Evolutionary conservation across 2,113 vertebrate genomes (phyloP).

Genomic region (Cyprinus carpio): DNA sequence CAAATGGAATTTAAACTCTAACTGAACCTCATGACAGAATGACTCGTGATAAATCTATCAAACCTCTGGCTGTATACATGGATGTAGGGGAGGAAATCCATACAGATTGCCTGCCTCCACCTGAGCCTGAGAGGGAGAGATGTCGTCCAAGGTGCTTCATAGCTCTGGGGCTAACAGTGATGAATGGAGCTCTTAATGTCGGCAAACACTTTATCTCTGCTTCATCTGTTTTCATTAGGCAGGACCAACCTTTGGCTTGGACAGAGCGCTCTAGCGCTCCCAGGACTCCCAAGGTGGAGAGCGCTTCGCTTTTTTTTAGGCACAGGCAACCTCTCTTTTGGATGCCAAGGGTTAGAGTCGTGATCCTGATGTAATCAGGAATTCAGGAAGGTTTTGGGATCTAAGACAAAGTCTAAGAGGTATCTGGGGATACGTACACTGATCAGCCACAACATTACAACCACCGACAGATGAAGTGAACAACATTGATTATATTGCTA

Average conservation of each 20-base stretch:
- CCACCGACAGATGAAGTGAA: no score
- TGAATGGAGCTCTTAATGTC: slow-evolving; percentile 82
- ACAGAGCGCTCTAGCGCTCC: slow-evolving; percentile 74
- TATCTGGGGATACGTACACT: not conserved
- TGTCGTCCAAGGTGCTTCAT: slow-evolving; percentile 75
- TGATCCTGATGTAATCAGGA: not conserved
- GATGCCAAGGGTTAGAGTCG: slow-evolving; percentile 3
- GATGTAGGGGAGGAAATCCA: slow-evolving; percentile 52
- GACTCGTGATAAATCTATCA: slow-evolving; percentile 34
- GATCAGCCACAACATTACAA: no score
- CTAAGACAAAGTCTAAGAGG: not conserved
- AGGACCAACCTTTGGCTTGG: slow-evolving; percentile 77
- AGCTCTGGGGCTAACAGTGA: slow-evolving; percentile 78
- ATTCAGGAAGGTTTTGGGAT: not conserved
- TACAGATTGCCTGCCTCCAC: slow-evolving; percentile 62
- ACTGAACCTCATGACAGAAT: slow-evolving; percentile 13
- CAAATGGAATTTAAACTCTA: not conserved
- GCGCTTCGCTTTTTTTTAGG: slow-evolving; percentile 28
- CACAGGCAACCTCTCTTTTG: not conserved
- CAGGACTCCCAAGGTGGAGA: slow-evolving; percentile 60
- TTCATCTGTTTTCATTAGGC: slow-evolving; percentile 85
- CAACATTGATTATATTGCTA: no score
- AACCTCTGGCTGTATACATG: slow-evolving; percentile 39
- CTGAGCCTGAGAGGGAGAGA: slow-evolving; percentile 65
- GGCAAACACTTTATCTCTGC: slow-evolving; percentile 83